Conservation (phyloP, 2,888 invertebrate species). For the Sminthurinus aureus region DNA sequence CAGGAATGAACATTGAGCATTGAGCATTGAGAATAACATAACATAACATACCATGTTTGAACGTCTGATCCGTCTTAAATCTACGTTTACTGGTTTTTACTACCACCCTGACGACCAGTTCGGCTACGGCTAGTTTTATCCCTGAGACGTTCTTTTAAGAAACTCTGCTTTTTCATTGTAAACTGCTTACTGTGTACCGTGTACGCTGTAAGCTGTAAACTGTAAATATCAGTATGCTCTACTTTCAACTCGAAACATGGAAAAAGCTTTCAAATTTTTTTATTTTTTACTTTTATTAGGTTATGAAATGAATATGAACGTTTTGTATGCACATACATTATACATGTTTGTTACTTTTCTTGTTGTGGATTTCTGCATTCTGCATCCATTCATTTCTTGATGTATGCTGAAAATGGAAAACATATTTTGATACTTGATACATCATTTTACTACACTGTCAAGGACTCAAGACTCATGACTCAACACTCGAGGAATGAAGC, state of each 20-base stretch:
- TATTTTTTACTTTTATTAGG: no score
- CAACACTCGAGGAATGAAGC: no score
- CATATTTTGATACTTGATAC: neutral
- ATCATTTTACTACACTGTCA: neutral
- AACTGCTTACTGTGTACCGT: no score
- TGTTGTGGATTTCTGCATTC: no score
- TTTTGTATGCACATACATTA: no score
- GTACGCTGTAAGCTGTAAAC: no score
- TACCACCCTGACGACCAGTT: neutral
- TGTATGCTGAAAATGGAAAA: neutral
- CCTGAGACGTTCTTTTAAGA: neutral
- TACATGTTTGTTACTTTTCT: no score
- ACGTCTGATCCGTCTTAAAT: conserved; percentile 20
- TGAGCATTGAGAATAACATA: neutral
- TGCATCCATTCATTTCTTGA: neutral
- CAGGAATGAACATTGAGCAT: conserved; percentile 13
- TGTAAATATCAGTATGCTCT: no score
- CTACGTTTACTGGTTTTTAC: conserved; percentile 2
- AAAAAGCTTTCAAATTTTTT: neutral
- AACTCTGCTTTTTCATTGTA: neutral
- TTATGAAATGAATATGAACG: no score
- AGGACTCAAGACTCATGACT: no score
- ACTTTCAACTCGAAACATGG: neutral
- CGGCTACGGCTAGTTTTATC: neutral
- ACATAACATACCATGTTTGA: conserved; percentile 42